Percentiles rank a stretch among this genome's conserved stretches.
Conservation (phyloP, 2,888 invertebrate genomes). For the Trypoxylon attenuatum region DNA sequence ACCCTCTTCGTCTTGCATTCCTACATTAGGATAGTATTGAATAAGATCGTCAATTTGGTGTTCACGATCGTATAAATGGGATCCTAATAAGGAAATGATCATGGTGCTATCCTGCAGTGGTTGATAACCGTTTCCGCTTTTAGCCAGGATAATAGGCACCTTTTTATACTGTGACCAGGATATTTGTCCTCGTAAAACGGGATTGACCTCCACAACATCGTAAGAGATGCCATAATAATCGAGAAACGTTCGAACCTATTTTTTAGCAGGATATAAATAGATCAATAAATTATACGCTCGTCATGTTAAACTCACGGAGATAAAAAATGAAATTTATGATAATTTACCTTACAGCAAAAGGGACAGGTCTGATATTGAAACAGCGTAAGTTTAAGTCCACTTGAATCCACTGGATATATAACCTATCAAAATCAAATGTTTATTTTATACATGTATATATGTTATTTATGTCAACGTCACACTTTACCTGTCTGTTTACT, state of each 20-base stretch:
- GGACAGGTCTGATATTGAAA: slow-evolving; percentile 99
- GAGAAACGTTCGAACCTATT: slow-evolving; percentile 83
- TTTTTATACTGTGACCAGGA: slow-evolving; percentile 96
- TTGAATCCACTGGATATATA: slow-evolving; percentile 79
- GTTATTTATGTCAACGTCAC: too few species aligned
- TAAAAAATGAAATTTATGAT: not conserved
- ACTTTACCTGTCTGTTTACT: not conserved
- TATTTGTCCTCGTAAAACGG: slow-evolving; percentile 91
- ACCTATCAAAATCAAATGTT: slow-evolving; percentile 75
- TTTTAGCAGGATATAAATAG: not conserved
- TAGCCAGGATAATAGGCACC: slow-evolving; percentile 91
- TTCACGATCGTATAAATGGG: slow-evolving; percentile 81
- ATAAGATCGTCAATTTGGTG: slow-evolving; percentile 82
- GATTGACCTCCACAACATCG: slow-evolving; percentile 97
- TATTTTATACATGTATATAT: not conserved
- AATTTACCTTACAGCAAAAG: slow-evolving; percentile 92
- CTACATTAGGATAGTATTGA: slow-evolving; percentile 85
- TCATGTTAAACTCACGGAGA: not conserved
- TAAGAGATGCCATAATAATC: slow-evolving; percentile 96
- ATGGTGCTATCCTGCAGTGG: slow-evolving; percentile 95
- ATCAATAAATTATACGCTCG: not conserved
- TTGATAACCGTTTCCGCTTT: slow-evolving; percentile 84
- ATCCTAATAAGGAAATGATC: slow-evolving; percentile 91
- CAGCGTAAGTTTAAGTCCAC: slow-evolving; percentile 86
- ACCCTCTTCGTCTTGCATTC: slow-evolving; percentile 82